phyloP scores from a whole-genome alignment of 2,113 vertebrate genomes.

The Rana temporaria region DNA sequence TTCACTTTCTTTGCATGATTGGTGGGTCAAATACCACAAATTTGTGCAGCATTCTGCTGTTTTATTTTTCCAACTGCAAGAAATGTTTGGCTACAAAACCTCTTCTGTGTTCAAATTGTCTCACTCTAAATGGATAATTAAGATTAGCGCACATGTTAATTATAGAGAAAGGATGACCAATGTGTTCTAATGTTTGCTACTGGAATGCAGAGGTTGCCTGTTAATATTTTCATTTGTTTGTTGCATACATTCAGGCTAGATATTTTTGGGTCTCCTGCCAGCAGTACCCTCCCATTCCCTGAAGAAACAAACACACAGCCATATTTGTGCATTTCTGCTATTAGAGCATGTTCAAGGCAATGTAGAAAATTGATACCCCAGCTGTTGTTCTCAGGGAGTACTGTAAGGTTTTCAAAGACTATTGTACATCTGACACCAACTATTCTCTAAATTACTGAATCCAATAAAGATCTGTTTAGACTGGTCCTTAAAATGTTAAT shows the following conservation, averaged over 20 bases:
- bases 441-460: constrained; percentile 47
- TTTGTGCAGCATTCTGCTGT: too few relatives aligned
- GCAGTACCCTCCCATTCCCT: not conserved
- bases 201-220: too few relatives aligned
- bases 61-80: too few relatives aligned
- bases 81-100: too few relatives aligned
- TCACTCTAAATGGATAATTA: too few relatives aligned
- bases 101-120: too few relatives aligned
- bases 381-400: constrained; percentile 30
- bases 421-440: constrained; percentile 32
- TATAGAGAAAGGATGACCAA: too few relatives aligned
- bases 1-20: too few relatives aligned
- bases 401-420: constrained; percentile 34
- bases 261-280: not conserved
- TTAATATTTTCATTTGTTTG: not conserved
- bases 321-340: constrained; percentile 9
- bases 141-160: too few relatives aligned
- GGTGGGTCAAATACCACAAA: too few relatives aligned
- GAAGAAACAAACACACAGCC: not conserved
- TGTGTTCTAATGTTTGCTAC: too few relatives aligned
- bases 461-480: constrained; percentile 15
- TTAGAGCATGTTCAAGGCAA: not conserved
- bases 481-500: constrained; percentile 37
- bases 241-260: not conserved
- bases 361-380: constrained; percentile 31